Conservation (phyloP, 1,140 invertebrate species). For the Saccostrea glomerata region DNA sequence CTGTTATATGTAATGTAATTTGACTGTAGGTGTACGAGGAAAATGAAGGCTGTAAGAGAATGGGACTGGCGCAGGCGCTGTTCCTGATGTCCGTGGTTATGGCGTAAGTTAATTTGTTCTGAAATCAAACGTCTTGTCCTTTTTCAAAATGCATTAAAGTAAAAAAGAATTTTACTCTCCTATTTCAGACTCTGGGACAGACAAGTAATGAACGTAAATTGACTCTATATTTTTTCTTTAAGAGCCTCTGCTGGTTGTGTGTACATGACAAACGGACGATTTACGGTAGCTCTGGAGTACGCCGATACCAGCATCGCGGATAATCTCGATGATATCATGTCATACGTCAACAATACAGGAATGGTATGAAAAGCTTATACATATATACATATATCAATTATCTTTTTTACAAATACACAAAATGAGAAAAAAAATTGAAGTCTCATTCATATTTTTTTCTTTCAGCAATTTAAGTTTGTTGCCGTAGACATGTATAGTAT, state of each 20-base stretch:
- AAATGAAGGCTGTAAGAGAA: conserved; percentile 66
- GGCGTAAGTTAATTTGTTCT: conserved; percentile 53
- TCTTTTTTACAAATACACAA: too few relatives aligned
- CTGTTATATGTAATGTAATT: neutral
- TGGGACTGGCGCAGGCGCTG: conserved; percentile 63
- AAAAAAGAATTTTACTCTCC: too few relatives aligned
- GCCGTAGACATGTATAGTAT: conserved; percentile 52
- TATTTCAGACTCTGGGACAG: too few relatives aligned
- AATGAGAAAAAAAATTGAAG: too few relatives aligned
- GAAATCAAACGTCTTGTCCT: too few relatives aligned
- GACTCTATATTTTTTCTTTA: neutral
- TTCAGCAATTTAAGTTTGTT: conserved; percentile 51
- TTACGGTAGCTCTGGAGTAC: conserved; percentile 60
- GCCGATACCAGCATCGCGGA: conserved; percentile 53
- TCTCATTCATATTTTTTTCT: neutral
- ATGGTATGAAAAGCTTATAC: conserved; percentile 50
- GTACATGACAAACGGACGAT: conserved; percentile 63
- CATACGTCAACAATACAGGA: conserved; percentile 58
- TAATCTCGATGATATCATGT: conserved; percentile 61
- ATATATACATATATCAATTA: too few relatives aligned
- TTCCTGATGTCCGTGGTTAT: conserved; percentile 61
- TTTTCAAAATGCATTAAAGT: too few relatives aligned
- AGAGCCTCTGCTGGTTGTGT: conserved; percentile 63
- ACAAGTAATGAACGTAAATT: too few relatives aligned
- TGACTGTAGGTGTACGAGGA: conserved; percentile 55